phyloP scores from a whole-genome alignment of 1,140 invertebrate species.

The Platorchestia sp. region DNA sequence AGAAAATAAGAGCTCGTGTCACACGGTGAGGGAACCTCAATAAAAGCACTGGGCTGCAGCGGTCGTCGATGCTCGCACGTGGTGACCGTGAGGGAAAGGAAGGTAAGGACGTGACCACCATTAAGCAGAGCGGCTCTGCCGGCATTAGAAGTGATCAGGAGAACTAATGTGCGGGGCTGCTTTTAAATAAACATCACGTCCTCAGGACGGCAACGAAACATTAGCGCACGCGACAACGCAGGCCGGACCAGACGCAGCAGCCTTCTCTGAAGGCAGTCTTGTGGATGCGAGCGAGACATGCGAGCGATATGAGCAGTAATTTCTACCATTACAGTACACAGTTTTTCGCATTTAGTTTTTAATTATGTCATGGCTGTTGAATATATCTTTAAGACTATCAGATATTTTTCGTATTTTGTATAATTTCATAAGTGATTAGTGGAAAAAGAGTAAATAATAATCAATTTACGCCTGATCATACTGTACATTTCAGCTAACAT shows the following conservation, averaged over 20 bases:
- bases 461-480: too few species aligned
- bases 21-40: not conserved
- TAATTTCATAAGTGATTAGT: too few species aligned
- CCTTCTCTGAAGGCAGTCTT: not conserved
- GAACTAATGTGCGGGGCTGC: conserved; percentile 5
- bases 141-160: conserved; percentile 5
- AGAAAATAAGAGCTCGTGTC: not conserved
- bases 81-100: not conserved
- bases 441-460: too few species aligned
- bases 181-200: conserved; percentile 28
- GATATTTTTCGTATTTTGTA: too few species aligned
- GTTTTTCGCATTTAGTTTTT: too few species aligned
- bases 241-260: not conserved
- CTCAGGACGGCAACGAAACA: not conserved
- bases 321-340: too few species aligned
- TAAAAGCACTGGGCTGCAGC: not conserved
- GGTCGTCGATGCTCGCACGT: not conserved
- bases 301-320: not conserved
- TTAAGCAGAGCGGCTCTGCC: not conserved
- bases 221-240: not conserved
- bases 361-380: too few species aligned
- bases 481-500: too few species aligned
- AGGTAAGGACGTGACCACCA: conserved; percentile 11
- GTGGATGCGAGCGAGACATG: not conserved
- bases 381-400: too few species aligned